A percentile compares a stretch with the other conserved stretches of the same genome.
Conservation (phyloP, 2,888 invertebrate species). For the Latrodectus elegans region DNA sequence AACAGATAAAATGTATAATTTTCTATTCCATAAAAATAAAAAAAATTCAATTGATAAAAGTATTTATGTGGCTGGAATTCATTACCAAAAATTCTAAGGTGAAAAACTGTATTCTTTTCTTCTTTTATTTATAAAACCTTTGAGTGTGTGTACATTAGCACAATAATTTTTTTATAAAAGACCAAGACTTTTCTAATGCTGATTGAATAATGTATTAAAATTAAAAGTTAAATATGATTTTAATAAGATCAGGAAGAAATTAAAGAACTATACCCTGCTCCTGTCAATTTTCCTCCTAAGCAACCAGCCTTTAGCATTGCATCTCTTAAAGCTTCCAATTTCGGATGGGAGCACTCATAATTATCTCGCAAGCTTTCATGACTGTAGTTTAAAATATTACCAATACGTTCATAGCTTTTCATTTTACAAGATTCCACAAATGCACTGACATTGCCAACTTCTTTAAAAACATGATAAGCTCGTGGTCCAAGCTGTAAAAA, state of each 20-base stretch:
- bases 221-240: background rate
- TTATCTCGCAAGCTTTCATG: constrained; percentile 88
- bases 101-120: too few relatives aligned
- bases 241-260: background rate
- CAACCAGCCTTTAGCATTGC: background rate
- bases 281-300: background rate
- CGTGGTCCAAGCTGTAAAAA: constrained; percentile 75
- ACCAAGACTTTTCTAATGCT: too few relatives aligned
- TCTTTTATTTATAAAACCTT: too few relatives aligned
- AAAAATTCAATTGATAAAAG: too few relatives aligned
- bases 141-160: too few relatives aligned
- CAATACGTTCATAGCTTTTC: constrained; percentile 77
- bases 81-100: too few relatives aligned
- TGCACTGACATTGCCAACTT: constrained; percentile 87
- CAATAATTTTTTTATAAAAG: too few relatives aligned
- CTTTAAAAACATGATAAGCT: constrained; percentile 81
- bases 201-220: too few relatives aligned
- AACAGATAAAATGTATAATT: too few relatives aligned
- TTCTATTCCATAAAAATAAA: too few relatives aligned
- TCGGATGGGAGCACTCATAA: constrained; percentile 94
- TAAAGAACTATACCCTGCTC: background rate
- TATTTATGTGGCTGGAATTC: too few relatives aligned
- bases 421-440: constrained; percentile 82
- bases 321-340: background rate
- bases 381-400: constrained; percentile 89